Evolutionary conservation across 2,113 vertebrate genomes (phyloP).

Genomic region (Halichoerus grypus): DNA sequence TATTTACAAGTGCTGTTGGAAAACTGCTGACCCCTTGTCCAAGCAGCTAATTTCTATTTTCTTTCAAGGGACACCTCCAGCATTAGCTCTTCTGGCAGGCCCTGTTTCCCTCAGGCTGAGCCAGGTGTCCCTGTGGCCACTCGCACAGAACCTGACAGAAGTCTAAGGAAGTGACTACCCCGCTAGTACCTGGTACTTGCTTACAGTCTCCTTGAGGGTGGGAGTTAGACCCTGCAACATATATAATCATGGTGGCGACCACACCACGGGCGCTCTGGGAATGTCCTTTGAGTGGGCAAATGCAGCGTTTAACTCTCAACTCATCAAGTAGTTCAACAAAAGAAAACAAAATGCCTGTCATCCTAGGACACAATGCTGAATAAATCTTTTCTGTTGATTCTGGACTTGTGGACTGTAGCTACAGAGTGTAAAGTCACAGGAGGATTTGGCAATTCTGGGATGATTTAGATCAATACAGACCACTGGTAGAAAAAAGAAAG

Average conservation of each 20-base stretch:
- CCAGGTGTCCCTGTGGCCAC: background rate
- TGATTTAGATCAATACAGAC: background rate
- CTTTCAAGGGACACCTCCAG: background rate
- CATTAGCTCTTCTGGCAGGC: background rate
- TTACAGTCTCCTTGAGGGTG: background rate
- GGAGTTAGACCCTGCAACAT: background rate
- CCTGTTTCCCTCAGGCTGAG: background rate
- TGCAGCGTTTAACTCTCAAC: background rate
- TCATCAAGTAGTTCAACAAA: conserved; percentile 1
- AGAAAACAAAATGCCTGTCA: background rate
- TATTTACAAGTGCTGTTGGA: background rate
- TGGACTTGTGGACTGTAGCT: background rate
- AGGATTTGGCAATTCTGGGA: background rate
- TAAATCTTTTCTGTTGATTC: background rate
- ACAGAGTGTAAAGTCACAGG: background rate
- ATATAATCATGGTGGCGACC: background rate
- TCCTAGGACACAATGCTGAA: background rate
- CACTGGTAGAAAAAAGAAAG: background rate
- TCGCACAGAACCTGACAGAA: background rate
- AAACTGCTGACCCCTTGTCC: background rate
- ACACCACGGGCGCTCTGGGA: rapidly evolving
- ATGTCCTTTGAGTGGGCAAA: background rate
- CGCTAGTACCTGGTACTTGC: background rate
- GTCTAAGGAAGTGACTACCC: background rate
- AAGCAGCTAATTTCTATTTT: background rate